A percentile compares a stretch with the other conserved stretches of the same genome.
Evolutionary conservation across 2,888 invertebrate species (phyloP).

Genomic region (Catocala nupta): DNA sequence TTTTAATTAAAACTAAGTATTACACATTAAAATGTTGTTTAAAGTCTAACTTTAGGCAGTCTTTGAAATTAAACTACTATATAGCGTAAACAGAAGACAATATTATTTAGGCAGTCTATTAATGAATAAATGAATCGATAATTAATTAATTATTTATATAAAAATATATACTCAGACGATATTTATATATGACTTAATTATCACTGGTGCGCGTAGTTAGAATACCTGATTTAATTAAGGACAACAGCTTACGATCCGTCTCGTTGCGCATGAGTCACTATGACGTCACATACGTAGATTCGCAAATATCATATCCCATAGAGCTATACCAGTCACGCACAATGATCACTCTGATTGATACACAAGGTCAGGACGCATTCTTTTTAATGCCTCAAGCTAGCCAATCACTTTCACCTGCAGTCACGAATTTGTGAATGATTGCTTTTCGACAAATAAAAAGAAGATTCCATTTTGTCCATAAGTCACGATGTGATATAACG

Average conservation of each 20-base stretch:
- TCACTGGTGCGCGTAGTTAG: conserved; percentile 1
- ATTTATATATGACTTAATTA: background rate
- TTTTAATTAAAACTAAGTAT: no score
- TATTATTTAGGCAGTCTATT: no score
- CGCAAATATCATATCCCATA: conserved; percentile 43
- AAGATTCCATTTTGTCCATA: background rate
- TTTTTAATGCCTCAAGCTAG: conserved; percentile 33
- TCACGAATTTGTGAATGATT: conserved; percentile 38
- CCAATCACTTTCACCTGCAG: conserved; percentile 46
- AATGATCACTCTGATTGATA: conserved; percentile 38
- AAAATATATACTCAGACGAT: no score
- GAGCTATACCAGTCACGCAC: conserved; percentile 38
- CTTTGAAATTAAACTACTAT: no score
- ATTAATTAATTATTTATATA: no score
- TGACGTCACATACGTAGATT: conserved; percentile 36
- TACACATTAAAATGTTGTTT: no score
- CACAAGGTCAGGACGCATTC: conserved; percentile 50
- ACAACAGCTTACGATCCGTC: conserved; percentile 27
- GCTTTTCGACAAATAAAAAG: conserved; percentile 2
- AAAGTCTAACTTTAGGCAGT: no score
- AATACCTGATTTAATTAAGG: conserved; percentile 28
- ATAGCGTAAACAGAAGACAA: no score
- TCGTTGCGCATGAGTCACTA: conserved; percentile 29
- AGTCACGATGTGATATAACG: background rate
- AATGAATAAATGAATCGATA: no score